phyloP scores from a whole-genome alignment of 2,888 invertebrate genomes.

The Spodoptera littoralis region DNA sequence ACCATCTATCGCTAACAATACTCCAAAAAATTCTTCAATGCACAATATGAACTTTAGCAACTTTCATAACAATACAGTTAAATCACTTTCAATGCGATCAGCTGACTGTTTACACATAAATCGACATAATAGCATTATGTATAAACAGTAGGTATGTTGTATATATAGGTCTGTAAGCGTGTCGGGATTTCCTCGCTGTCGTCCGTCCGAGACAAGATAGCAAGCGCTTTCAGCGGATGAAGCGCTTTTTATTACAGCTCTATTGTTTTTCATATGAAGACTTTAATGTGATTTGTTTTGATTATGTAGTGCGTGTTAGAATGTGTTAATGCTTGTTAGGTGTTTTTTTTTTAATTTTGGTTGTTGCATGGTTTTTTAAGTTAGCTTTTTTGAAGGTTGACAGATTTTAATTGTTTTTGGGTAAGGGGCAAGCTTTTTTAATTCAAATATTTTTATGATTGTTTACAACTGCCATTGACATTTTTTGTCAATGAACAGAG shows the following conservation, averaged over 20 bases:
- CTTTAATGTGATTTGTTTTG: constrained; percentile 27
- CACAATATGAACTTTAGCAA: constrained; percentile 1
- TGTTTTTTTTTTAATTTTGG: not conserved
- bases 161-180: constrained; percentile 64
- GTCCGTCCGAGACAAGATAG: constrained; percentile 77
- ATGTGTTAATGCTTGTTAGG: not conserved
- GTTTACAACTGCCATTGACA: too few relatives aligned
- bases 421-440: too few relatives aligned
- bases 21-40: not conserved
- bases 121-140: constrained; percentile 74
- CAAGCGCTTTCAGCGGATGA: constrained; percentile 62
- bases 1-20: too few relatives aligned
- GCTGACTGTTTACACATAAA: constrained; percentile 81
- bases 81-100: constrained; percentile 77
- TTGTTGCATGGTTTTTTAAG: too few relatives aligned
- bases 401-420: too few relatives aligned
- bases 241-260: constrained; percentile 66
- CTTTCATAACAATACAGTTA: constrained; percentile 52
- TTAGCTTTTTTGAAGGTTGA: too few relatives aligned
- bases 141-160: constrained; percentile 63
- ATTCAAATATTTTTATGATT: too few relatives aligned
- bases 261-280: constrained; percentile 37
- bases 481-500: not conserved
- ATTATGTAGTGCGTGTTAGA: not conserved
- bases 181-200: constrained; percentile 78